phyloP scores from a whole-genome alignment of 2,113 vertebrate genomes.

The Pedionomus torquatus region DNA sequence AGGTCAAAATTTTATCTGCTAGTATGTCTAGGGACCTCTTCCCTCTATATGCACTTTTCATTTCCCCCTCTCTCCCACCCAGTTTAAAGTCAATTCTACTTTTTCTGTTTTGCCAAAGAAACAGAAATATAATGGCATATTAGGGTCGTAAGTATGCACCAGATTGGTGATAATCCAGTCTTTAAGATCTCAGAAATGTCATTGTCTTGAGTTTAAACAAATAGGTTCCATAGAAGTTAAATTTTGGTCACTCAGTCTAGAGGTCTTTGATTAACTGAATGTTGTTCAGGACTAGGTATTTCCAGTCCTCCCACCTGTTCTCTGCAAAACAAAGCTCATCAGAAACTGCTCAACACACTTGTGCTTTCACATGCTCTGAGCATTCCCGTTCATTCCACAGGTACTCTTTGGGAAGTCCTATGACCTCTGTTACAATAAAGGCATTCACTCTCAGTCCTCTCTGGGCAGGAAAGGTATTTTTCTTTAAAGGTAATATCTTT shows the following conservation, averaged over 20 bases:
- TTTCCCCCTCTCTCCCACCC: not conserved
- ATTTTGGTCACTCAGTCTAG: not conserved
- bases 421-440: not conserved
- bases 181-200: not conserved
- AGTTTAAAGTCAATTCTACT: not conserved
- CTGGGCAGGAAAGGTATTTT: not conserved
- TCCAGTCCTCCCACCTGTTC: not conserved
- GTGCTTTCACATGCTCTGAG: not conserved
- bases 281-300: not conserved
- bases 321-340: not conserved
- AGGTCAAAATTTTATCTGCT: not conserved
- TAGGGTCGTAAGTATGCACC: not conserved
- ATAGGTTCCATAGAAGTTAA: not conserved
- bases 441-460: not conserved
- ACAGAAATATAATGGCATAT: not conserved
- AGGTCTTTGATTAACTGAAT: not conserved
- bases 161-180: not conserved
- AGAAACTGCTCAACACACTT: rapidly evolving
- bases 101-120: not conserved
- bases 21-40: not conserved
- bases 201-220: not conserved
- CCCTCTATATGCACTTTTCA: not conserved
- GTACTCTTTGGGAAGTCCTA: not conserved
- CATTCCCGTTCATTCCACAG: not conserved
- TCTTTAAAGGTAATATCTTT: not conserved